phyloP scores from a whole-genome alignment of 2,888 invertebrate genomes.

The Eupeodes luniger region DNA sequence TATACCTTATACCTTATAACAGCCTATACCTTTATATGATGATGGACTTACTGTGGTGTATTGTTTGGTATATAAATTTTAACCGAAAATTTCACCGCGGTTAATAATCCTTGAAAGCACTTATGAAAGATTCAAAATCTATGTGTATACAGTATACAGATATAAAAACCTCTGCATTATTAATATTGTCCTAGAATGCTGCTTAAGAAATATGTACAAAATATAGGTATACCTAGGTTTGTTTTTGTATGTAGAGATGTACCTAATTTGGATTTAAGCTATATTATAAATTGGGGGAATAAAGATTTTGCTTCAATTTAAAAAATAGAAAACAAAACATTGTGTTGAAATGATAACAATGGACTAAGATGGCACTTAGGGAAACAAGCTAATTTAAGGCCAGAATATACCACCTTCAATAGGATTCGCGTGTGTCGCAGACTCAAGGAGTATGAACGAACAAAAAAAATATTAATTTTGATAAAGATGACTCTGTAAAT shows the following conservation, averaged over 20 bases:
- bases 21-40: neutral
- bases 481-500: too few species aligned
- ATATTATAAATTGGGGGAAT: neutral
- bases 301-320: constrained; percentile 7
- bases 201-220: constrained; percentile 1
- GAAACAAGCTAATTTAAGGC: constrained; percentile 10
- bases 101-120: constrained; percentile 68
- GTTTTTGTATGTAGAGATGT: neutral
- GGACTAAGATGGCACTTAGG: constrained; percentile 12
- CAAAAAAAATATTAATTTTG: neutral
- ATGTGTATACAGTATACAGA: neutral
- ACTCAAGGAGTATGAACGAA: neutral
- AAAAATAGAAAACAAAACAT: neutral
- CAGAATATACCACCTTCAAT: neutral
- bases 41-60: neutral
- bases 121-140: constrained; percentile 31
- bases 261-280: constrained; percentile 21
- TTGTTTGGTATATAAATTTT: constrained; percentile 48
- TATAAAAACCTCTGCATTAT: constrained; percentile 21
- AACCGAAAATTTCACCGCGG: constrained; percentile 74
- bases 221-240: too few species aligned
- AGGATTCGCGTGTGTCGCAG: neutral
- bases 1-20: too few species aligned
- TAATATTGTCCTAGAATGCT: constrained; percentile 1
- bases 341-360: constrained; percentile 30